Conservation (phyloP, 2,888 invertebrate species). For the Bursaphelenchus okinawaensis region DNA sequence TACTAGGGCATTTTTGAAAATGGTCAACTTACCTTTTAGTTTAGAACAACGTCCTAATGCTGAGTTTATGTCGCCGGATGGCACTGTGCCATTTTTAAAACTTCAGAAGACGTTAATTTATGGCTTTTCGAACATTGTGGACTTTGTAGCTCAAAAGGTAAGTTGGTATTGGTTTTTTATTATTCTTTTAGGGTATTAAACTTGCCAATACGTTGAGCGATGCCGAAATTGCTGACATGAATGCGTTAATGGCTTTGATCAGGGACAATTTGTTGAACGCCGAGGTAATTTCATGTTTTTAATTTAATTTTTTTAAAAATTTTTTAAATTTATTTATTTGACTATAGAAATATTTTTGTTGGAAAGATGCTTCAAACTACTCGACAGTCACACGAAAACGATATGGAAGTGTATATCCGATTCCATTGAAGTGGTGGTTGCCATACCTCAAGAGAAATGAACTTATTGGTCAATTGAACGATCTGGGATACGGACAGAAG, state of each 20-base stretch:
- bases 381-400: conserved; percentile 72
- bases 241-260: conserved; percentile 84
- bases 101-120: conserved; percentile 81
- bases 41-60: conserved; percentile 82
- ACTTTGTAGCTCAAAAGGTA: conserved; percentile 76
- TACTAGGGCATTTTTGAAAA: conserved; percentile 84
- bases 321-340: conserved; percentile 10
- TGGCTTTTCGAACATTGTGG: conserved; percentile 84
- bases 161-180: conserved; percentile 15
- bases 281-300: conserved; percentile 65
- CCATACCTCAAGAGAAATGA: conserved; percentile 70
- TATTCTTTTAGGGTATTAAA: conserved; percentile 28
- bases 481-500: conserved; percentile 75
- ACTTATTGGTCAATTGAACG: conserved; percentile 69
- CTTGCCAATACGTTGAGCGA: conserved; percentile 59
- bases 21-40: conserved; percentile 78
- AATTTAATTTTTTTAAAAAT: not conserved
- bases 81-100: conserved; percentile 78
- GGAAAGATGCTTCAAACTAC: conserved; percentile 76
- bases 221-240: conserved; percentile 79
- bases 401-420: conserved; percentile 83
- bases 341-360: conserved; percentile 74
- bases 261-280: conserved; percentile 77
- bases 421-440: conserved; percentile 79
- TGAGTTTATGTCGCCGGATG: conserved; percentile 88